A percentile compares a stretch with the other conserved stretches of the same genome.
These are phyloP conservation scores for Illadopsis cleaveri DNA, from an alignment of 2,113 vertebrate genomes.

Conservation along the genomic window DNA sequence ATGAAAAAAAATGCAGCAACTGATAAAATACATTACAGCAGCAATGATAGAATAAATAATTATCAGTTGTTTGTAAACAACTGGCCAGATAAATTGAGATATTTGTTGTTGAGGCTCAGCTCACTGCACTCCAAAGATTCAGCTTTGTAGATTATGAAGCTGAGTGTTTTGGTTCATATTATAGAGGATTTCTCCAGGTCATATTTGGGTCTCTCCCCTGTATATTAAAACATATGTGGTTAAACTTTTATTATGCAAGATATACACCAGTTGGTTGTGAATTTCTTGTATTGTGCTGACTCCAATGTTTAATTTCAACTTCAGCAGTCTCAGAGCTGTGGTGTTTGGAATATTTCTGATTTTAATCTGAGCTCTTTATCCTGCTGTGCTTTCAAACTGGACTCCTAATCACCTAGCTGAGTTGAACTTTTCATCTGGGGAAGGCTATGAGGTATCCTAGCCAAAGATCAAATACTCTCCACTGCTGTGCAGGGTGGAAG, in stretches of 20 bases:
- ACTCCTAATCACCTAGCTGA: slow-evolving; percentile 28
- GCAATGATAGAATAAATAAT: slow-evolving; percentile 40
- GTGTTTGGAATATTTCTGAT: slow-evolving; percentile 63
- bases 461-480: slow-evolving; percentile 49
- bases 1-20: slow-evolving; percentile 3
- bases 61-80: slow-evolving; percentile 47
- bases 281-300: slow-evolving; percentile 60
- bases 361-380: slow-evolving; percentile 60
- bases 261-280: slow-evolving; percentile 45
- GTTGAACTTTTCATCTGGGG: slow-evolving; percentile 43
- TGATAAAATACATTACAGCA: slow-evolving; percentile 65
- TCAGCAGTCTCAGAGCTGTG: not conserved
- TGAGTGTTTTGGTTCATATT: slow-evolving; percentile 24
- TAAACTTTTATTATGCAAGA: slow-evolving; percentile 64
- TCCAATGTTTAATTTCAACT: slow-evolving; percentile 56
- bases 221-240: slow-evolving; percentile 69
- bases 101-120: not conserved
- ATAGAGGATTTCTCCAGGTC: slow-evolving; percentile 41
- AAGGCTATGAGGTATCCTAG: slow-evolving; percentile 25
- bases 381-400: slow-evolving; percentile 53
- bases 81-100: not conserved
- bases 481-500: slow-evolving; percentile 34
- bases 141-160: not conserved
- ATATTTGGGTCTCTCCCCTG: slow-evolving; percentile 37
- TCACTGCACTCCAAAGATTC: not conserved